phyloP scores from a whole-genome alignment of 2,113 vertebrate genomes.

The Pampusana beccarii region DNA sequence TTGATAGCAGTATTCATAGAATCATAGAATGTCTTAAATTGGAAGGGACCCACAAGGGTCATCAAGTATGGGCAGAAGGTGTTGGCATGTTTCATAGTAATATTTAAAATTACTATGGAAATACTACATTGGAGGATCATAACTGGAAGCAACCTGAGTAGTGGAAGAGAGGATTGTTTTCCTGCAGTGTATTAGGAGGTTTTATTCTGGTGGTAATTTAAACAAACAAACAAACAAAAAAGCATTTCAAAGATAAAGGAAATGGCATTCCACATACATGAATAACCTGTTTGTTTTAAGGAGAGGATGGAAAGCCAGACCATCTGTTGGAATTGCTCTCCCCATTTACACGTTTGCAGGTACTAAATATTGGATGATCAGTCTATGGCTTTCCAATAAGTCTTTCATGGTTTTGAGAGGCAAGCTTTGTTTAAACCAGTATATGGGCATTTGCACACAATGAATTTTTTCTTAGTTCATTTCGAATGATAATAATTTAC shows the following conservation, averaged over 20 bases:
- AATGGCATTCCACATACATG: too few species aligned
- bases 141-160: not conserved
- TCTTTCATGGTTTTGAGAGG: not conserved
- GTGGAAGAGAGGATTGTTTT: not conserved
- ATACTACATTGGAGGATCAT: not conserved
- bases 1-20: too few species aligned
- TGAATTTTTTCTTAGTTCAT: not conserved
- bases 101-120: conserved; percentile 31
- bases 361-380: not conserved
- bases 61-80: not conserved
- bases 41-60: too few species aligned
- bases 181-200: not conserved
- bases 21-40: too few species aligned
- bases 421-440: not conserved
- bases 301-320: not conserved
- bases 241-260: not conserved
- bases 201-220: not conserved
- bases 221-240: not conserved
- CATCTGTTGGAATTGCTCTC: not conserved
- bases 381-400: not conserved
- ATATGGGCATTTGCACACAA: not conserved
- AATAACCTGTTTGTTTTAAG: not conserved
- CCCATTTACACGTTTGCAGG: not conserved
- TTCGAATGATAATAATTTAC: not conserved
- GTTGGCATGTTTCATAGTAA: not conserved